Percentiles rank a stretch among this genome's conserved stretches.
phyloP scores from a whole-genome alignment of 1,140 invertebrate species.

The Steinernema khuongi region DNA sequence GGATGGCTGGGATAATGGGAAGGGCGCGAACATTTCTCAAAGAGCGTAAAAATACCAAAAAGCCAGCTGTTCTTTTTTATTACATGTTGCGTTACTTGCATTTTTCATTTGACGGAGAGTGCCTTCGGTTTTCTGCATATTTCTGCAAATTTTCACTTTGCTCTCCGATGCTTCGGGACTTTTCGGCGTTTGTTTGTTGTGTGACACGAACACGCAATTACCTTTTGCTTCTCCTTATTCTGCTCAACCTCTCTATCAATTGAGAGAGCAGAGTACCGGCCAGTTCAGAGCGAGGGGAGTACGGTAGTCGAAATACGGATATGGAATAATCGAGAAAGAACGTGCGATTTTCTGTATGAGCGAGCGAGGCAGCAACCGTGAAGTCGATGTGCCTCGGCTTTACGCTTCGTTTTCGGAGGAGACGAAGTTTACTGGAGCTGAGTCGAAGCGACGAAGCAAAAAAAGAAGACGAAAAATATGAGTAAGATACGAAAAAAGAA shows the following conservation, averaged over 20 bases:
- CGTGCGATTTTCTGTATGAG: too few relatives aligned
- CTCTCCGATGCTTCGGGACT: background rate
- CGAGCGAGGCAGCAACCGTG: too few relatives aligned
- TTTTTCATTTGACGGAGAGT: too few relatives aligned
- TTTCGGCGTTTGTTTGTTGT: background rate
- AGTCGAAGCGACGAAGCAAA: background rate
- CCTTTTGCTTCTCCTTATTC: too few relatives aligned
- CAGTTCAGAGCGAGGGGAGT: background rate
- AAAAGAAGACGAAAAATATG: background rate
- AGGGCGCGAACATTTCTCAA: background rate
- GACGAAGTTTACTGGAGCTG: background rate
- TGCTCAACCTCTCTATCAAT: too few relatives aligned
- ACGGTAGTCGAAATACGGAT: background rate
- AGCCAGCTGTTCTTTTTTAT: background rate
- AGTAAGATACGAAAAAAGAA: background rate
- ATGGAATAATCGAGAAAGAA: slow-evolving; percentile 4
- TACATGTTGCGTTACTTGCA: background rate
- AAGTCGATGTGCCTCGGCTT: too few relatives aligned
- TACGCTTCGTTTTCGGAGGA: too few relatives aligned
- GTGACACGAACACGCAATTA: background rate
- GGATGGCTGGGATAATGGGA: background rate
- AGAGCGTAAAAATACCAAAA: background rate
- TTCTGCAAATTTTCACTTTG: background rate
- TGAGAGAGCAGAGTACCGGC: too few relatives aligned
- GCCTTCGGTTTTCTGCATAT: background rate